phyloP scores from a whole-genome alignment of 2,888 invertebrate genomes.

The Loripinus fragilis region DNA sequence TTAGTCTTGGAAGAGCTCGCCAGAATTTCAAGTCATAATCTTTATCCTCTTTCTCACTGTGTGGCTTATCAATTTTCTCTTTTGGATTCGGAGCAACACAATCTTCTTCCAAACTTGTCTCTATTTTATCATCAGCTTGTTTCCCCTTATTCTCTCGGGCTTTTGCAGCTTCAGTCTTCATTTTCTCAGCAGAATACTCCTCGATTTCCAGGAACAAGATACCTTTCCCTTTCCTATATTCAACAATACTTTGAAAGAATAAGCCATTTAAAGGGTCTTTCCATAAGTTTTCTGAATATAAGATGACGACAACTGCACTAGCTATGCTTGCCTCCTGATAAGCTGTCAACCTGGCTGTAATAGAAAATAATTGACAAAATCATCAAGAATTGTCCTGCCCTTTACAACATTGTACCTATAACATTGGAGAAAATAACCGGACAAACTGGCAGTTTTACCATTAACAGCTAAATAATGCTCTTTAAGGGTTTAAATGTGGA shows the following conservation, averaged over 20 bases:
- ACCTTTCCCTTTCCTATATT: conserved; percentile 9
- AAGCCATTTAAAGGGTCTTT: neutral
- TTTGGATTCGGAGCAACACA: neutral
- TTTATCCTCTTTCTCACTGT: neutral
- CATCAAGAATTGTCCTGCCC: too few species aligned
- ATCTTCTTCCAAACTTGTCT: neutral
- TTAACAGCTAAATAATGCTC: too few species aligned
- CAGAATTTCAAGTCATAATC: conserved; percentile 7
- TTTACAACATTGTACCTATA: too few species aligned
- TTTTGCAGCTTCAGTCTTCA: neutral
- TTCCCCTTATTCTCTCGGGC: neutral
- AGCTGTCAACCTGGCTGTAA: neutral
- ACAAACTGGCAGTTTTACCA: too few species aligned
- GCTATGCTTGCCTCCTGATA: neutral
- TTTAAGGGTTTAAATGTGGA: too few species aligned
- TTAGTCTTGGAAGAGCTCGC: conserved; percentile 5
- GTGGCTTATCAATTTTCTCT: neutral
- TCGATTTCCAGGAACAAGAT: conserved; percentile 9
- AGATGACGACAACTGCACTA: conserved; percentile 13
- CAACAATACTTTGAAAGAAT: conserved; percentile 6
- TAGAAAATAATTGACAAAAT: too few species aligned
- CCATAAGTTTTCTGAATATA: conserved; percentile 13
- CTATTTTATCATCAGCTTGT: neutral
- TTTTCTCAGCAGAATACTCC: neutral
- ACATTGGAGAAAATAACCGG: too few species aligned